Conservation (phyloP, 2,797 vertebrate species). For the Phalloptychus januarius region DNA sequence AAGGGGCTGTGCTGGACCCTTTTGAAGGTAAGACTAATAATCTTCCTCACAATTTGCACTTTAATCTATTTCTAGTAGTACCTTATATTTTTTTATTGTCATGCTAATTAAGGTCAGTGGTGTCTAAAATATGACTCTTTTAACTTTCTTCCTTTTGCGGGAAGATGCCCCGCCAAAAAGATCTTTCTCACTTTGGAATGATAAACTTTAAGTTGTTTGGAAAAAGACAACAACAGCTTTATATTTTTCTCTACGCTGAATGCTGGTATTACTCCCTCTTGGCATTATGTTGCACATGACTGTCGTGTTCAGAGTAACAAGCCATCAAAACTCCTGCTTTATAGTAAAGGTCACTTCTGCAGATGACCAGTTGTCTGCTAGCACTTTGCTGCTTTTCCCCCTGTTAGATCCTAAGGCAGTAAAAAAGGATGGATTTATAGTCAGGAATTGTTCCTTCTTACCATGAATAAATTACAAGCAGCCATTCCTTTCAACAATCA, state of each 20-base stretch:
- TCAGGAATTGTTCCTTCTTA: neutral
- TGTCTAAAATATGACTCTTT: neutral
- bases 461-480: neutral
- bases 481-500: neutral
- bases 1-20: slow-evolving; percentile 51
- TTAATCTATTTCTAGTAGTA: neutral
- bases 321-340: neutral
- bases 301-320: neutral
- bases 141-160: neutral
- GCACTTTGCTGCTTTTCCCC: neutral
- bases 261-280: neutral
- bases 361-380: neutral
- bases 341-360: neutral
- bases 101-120: neutral
- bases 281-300: neutral
- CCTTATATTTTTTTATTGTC: neutral
- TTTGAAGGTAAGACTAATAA: slow-evolving; percentile 67
- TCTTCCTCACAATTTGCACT: neutral
- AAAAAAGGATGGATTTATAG: neutral
- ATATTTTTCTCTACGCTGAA: no score
- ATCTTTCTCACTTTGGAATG: neutral
- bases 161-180: neutral
- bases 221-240: neutral
- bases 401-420: neutral
- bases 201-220: neutral